A percentile compares a stretch with the other conserved stretches of the same genome.
Evolutionary conservation across 1,140 invertebrate genomes (phyloP).

Genomic region (Telenomus remus): DNA sequence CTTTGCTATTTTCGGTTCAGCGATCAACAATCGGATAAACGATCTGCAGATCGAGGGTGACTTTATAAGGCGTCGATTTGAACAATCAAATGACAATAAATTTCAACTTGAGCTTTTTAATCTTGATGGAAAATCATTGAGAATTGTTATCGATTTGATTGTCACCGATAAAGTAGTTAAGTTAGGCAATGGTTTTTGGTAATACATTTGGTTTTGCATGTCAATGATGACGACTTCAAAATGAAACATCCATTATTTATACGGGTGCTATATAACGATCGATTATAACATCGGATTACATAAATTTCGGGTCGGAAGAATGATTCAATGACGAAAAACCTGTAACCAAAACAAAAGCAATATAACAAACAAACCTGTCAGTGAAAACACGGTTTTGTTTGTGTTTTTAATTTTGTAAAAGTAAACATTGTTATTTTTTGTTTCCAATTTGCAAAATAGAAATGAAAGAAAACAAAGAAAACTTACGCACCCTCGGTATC

Average conservation of each 20-base stretch:
- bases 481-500: no score
- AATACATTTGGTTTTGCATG: constrained; percentile 7
- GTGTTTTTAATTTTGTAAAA: no score
- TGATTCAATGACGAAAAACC: no score
- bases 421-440: no score
- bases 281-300: constrained; percentile 40
- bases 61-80: constrained; percentile 20
- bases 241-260: constrained; percentile 33
- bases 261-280: constrained; percentile 31
- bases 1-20: not conserved
- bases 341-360: no score
- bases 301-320: constrained; percentile 4
- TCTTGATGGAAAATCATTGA: no score
- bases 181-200: constrained; percentile 18
- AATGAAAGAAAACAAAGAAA: no score
- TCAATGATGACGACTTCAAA: constrained; percentile 35
- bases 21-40: not conserved
- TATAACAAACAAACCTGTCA: no score
- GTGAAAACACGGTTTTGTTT: no score
- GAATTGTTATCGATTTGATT: no score
- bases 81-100: constrained; percentile 31
- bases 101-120: constrained; percentile 5
- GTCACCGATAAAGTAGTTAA: constrained; percentile 8
- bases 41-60: constrained; percentile 11
- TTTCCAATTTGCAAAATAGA: no score